Evolutionary conservation across 2,113 vertebrate genomes (phyloP), one percentile per base, ranked within the genome.

Genomic region (Helogale parvula): DNA sequence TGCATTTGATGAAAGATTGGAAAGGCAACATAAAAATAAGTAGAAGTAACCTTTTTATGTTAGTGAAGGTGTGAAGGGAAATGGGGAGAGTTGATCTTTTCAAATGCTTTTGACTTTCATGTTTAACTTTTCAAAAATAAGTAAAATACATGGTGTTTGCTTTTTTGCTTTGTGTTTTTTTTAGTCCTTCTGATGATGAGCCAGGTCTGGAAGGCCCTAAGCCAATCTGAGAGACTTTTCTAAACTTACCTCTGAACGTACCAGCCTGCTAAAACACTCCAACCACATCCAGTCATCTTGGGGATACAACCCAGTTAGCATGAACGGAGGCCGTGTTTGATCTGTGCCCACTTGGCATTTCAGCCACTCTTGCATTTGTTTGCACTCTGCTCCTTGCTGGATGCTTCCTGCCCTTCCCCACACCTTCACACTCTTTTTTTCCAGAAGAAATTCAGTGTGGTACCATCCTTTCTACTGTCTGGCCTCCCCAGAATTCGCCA

Each of bases 91-190:
- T n/a, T 52, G 19, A 17, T 14, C 29, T 84, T 92, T 84, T 45
- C 15, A 12, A 72, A 69, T 33, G 19, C 57, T 85, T 80, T 93
- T 60, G 41, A 29, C 38, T 71, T 86, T 79, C 81, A n/a, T 86
- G 31, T 84, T 94, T 57, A 92, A 47, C 13, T 82, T 71, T 45
- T 52, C 27, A 7, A 45, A 93, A 81, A 29, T 47, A 90, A 90
- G n/a, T 63, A 84, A 69, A 90, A 85, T 65, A 47, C 85, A 85
- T 69, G 4, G 5, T 0, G 66, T 88, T 86, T 81, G 60, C n/a
- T 88, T 94, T 74, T 87, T 60, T 60, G 57, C 14, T 17, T 31
- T 88, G 88, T 65, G 29, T 76, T 13, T 15, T 33, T 38, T 47
- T 80, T 19, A 33, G 35, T 89, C 7, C 25, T 79, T 94, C 29